Evolutionary conservation across 1,140 invertebrate species (phyloP), one percentile per base, ranked within the genome.

Genomic region (Calosoma granatense): DNA sequence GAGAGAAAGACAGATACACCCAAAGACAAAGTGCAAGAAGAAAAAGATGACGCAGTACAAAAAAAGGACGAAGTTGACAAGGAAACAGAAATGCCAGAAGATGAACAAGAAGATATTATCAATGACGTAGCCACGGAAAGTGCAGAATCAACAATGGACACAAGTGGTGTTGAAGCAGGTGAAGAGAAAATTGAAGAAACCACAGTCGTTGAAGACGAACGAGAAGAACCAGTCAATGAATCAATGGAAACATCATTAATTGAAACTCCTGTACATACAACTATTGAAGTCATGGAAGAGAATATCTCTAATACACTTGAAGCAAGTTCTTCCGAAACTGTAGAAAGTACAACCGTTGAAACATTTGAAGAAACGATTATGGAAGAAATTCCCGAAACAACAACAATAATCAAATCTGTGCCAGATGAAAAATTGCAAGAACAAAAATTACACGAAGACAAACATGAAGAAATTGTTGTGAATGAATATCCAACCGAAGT

Each of bases 71-170:
- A n/a, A n/a, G n/a, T n/a, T n/a, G n/a, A n/a, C n/a, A n/a, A n/a
- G n/a, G n/a, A n/a, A n/a, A n/a, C n/a, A n/a, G n/a, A n/a, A n/a
- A n/a, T n/a, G n/a, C n/a, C n/a, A n/a, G n/a, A n/a, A n/a, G n/a
- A n/a, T n/a, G n/a, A 64, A 58, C 59, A 62, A 1, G 63, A 41
- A 57, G 69, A 71, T 15, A 65, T 59, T 20, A 66, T 52, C 20
- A 66, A 21, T 58, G 67, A 67, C 51, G 51, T 57, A 43, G 59
- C 57, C 20, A 63, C 60, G 23, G 57, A 56, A 23, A 69, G 57
- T 59, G 53, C 56, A 56, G 22, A 54, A n/a, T n/a, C 11, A 39
- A 39, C 11, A 11, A 39, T 12, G 11, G 11, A 39, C 11, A 39
- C 36, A n/a, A 39, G 36, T 39, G 20, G 6, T 15, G 15, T 20